phyloP scores from a whole-genome alignment of 2,113 vertebrate genomes.

The Polypterus senegalus region DNA sequence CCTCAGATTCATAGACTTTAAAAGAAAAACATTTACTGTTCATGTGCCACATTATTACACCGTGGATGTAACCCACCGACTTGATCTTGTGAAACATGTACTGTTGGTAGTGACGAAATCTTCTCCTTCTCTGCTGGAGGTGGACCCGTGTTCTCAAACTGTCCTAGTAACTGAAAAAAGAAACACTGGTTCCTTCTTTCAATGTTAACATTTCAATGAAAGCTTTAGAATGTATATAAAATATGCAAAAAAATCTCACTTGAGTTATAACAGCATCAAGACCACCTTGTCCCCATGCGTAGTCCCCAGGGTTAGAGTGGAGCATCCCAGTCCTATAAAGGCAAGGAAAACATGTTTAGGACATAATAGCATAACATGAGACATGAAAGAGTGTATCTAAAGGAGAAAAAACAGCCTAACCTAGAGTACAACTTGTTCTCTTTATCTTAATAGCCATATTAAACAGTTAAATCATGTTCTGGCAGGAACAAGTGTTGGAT shows the following conservation, averaged over 20 bases:
- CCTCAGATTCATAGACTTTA: too few species aligned
- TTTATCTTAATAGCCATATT: too few species aligned
- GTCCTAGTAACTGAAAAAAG: slow-evolving; percentile 70
- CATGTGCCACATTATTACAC: too few species aligned
- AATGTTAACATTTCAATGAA: too few species aligned
- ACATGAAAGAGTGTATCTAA: slow-evolving; percentile 2
- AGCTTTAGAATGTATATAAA: too few species aligned
- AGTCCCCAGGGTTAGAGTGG: slow-evolving; percentile 91
- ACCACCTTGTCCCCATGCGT: slow-evolving; percentile 93
- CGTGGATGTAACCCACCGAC: slow-evolving; percentile 53
- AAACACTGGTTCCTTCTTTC: not conserved
- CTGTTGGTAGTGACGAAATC: slow-evolving; percentile 83
- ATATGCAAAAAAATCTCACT: slow-evolving; percentile 43
- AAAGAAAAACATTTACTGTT: too few species aligned
- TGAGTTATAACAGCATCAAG: slow-evolving; percentile 93
- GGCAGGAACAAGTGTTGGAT: too few species aligned
- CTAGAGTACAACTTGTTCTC: not conserved
- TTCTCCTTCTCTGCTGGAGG: slow-evolving; percentile 91
- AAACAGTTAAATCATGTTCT: too few species aligned
- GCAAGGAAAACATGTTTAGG: slow-evolving; percentile 11
- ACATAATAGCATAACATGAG: too few species aligned
- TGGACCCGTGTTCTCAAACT: slow-evolving; percentile 88
- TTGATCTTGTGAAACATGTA: slow-evolving; percentile 89
- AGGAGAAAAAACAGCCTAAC: not conserved
- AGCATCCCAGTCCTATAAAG: slow-evolving; percentile 77